These are phyloP conservation scores for Heliconius eleuchia DNA, from an alignment of 1,140 invertebrate species.

Conservation along the genomic window DNA sequence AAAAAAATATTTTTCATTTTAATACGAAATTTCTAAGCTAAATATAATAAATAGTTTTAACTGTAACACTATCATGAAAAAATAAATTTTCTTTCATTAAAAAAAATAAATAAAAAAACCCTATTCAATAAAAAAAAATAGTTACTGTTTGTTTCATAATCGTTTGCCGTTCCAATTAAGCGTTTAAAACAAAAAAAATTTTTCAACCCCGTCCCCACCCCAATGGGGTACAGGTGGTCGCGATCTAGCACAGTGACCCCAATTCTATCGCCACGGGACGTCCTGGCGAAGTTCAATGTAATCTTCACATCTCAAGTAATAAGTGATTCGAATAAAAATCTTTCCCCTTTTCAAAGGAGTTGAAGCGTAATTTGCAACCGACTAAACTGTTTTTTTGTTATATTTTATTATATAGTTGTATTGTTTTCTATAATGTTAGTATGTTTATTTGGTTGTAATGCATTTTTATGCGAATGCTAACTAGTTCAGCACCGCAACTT, in stretches of 20 bases:
- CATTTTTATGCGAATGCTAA: too few species aligned
- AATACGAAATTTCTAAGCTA: background rate
- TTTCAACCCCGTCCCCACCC: conserved; percentile 21
- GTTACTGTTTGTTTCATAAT: conserved; percentile 9
- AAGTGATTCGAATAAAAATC: conserved; percentile 33
- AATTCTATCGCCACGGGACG: conserved; percentile 54
- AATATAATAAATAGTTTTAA: background rate
- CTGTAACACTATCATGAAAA: background rate
- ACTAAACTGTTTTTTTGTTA: background rate
- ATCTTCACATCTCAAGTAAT: conserved; percentile 56
- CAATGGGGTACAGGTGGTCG: conserved; percentile 55
- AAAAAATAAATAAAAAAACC: background rate
- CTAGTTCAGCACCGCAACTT: too few species aligned
- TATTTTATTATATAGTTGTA: background rate
- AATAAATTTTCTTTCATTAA: background rate
- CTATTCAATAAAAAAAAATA: conserved; percentile 11
- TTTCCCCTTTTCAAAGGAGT: background rate
- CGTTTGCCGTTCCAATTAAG: conserved; percentile 36
- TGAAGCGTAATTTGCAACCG: background rate
- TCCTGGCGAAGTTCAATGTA: conserved; percentile 41
- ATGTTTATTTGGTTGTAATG: too few species aligned
- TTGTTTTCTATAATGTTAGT: too few species aligned
- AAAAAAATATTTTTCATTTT: too few species aligned
- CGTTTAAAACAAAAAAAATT: conserved; percentile 27
- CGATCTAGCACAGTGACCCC: conserved; percentile 64